Base-by-base conservation (phyloP, 2,113 vertebrate species). In the Mystacornis crossleyi region DNA sequence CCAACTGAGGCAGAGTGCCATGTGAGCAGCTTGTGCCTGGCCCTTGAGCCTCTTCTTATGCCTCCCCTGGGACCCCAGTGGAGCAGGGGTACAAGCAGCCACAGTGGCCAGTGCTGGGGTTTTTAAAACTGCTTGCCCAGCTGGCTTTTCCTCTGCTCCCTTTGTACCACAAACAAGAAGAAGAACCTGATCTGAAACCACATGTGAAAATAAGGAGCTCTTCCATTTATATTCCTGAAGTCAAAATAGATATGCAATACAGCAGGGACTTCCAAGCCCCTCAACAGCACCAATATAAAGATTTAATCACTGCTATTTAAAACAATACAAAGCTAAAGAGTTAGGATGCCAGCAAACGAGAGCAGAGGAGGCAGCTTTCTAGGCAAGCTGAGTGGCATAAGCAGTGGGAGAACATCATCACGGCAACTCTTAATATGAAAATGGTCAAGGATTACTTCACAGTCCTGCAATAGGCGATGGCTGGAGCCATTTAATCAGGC, bases 371-470 rank as follows among this genome's bases (percentile, higher is more conserved):
- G 34, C 14, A 77, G 64, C 94, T 86, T 92, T 93, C 90, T 50
- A 91, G 71, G 77, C 51, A 93, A 87, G 72, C 33, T 70, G 75
- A 70, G 69, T 17, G 66, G 51, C 29, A 33, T 2, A 40, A 75
- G 36, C 42, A 90, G 51, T 50, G 48, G 54, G 82, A 90, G 62
- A 87, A 85, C 31, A 90, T 33, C n/a, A 45, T 80, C 1, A 0
- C 50, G 47, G 64, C 64, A 89, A 83, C 60, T 93, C 87, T 82
- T 86, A 89, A 18, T 38, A 74, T 81, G 92, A 96, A 72, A 89
- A 93, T 13, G 33, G 89, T 69, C 81, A 50, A 54, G 60, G 77
- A 70, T 89, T 92, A 73, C 72, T 78, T 70, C 77, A 94, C 28
- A n/a, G 34, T 81, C 72, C 78, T 84, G 69, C 65, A 80, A 53